Evolutionary conservation across 2,888 invertebrate species (phyloP).

Genomic region (Allacma fusca): DNA sequence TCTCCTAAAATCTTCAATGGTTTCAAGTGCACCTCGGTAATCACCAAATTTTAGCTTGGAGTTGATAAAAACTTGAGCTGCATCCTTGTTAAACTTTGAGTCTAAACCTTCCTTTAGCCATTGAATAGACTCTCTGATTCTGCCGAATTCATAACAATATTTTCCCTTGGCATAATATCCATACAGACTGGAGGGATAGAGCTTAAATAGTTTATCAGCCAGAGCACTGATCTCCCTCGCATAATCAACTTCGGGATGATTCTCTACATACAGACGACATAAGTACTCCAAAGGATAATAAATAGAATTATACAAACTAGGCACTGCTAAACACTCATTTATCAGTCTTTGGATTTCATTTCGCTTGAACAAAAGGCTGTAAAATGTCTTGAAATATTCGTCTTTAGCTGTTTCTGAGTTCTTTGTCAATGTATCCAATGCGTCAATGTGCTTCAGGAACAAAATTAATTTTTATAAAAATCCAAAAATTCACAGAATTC

Average conservation of each 20-base stretch:
- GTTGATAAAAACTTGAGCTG: slow-evolving; percentile 48
- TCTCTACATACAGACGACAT: slow-evolving; percentile 57
- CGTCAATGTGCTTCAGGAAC: slow-evolving; percentile 45
- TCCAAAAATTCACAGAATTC: too few relatives aligned
- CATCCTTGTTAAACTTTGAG: slow-evolving; percentile 51
- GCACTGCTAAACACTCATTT: slow-evolving; percentile 44
- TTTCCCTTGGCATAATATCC: slow-evolving; percentile 60
- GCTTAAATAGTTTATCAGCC: slow-evolving; percentile 56
- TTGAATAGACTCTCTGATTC: slow-evolving; percentile 47
- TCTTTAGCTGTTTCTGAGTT: slow-evolving; percentile 53
- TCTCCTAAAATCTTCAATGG: slow-evolving; percentile 23
- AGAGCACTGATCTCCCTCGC: slow-evolving; percentile 43
- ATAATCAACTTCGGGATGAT: slow-evolving; percentile 2
- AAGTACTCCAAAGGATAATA: slow-evolving; percentile 59
- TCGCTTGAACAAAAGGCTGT: slow-evolving; percentile 66
- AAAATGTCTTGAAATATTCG: slow-evolving; percentile 67
- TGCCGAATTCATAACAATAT: slow-evolving; percentile 47
- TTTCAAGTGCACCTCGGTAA: slow-evolving; percentile 45
- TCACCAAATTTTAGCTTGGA: slow-evolving; percentile 57
- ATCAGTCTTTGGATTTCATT: slow-evolving; percentile 48
- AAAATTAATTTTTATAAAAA: neutral
- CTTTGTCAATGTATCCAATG: slow-evolving; percentile 53
- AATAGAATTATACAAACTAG: slow-evolving; percentile 52
- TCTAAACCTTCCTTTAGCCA: slow-evolving; percentile 57
- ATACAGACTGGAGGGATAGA: slow-evolving; percentile 56